Conservation (phyloP, 1,140 invertebrate genomes). For the Drosophila pachea region DNA sequence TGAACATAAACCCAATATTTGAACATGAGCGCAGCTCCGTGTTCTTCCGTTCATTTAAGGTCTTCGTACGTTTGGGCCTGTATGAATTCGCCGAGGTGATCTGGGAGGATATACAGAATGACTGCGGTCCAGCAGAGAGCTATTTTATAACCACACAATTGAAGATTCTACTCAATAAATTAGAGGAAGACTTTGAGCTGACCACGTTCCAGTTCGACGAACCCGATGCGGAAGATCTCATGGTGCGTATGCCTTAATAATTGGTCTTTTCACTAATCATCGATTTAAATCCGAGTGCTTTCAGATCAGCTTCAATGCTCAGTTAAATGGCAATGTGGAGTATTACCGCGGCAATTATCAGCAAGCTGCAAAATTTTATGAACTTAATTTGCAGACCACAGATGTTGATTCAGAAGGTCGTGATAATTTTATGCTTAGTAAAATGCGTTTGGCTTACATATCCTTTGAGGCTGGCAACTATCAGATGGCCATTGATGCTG, state of each 20-base stretch:
- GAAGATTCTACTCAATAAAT: conserved; percentile 31
- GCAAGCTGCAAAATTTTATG: conserved; percentile 40
- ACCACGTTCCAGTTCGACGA: conserved; percentile 12
- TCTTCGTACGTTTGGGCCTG: conserved; percentile 52
- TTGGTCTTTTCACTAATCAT: neutral
- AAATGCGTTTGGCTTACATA: conserved; percentile 52
- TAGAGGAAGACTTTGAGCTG: conserved; percentile 23
- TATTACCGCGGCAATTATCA: conserved; percentile 36
- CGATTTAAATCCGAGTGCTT: neutral
- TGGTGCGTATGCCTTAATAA: conserved; percentile 11
- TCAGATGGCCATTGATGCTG: conserved; percentile 27
- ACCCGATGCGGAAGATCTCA: neutral
- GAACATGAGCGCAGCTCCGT: neutral
- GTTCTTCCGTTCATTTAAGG: conserved; percentile 44
- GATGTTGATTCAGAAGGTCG: neutral
- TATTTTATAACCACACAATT: conserved; percentile 57
- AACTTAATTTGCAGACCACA: neutral
- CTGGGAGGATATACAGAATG: conserved; percentile 32
- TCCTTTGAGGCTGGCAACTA: conserved; percentile 41
- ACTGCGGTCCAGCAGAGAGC: conserved; percentile 35
- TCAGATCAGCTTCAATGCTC: conserved; percentile 31
- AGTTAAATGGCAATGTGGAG: conserved; percentile 66
- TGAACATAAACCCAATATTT: conserved; percentile 18
- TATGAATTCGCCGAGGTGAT: conserved; percentile 62
- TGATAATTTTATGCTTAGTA: conserved; percentile 39